These are phyloP conservation scores for Nephila pilipes DNA, from an alignment of 1,140 invertebrate species.

Conservation along the genomic window DNA sequence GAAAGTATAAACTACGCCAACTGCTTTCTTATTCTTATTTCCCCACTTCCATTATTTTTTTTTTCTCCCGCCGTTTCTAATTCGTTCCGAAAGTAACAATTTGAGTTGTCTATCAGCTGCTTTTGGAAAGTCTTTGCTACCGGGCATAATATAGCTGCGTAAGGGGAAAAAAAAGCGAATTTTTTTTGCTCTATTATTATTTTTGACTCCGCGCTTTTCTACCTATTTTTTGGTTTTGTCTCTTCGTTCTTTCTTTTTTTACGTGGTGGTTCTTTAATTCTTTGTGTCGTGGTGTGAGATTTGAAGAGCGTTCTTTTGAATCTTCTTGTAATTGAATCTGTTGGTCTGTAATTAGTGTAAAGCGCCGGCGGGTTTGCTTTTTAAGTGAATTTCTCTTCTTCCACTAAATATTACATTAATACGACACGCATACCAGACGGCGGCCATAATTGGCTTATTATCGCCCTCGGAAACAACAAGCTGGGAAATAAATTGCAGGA, in stretches of 20 bases:
- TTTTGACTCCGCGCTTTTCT: constrained; percentile 48
- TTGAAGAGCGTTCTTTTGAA: constrained; percentile 42
- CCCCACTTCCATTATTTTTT: not conserved
- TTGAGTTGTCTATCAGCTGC: constrained; percentile 61
- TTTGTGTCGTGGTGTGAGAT: constrained; percentile 63
- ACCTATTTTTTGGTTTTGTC: constrained; percentile 43
- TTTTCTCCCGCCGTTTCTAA: constrained; percentile 24
- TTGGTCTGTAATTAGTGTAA: constrained; percentile 66
- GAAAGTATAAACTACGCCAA: constrained; percentile 37
- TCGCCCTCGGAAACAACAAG: not conserved
- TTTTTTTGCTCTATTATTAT: constrained; percentile 14
- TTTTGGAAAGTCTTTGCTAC: constrained; percentile 52
- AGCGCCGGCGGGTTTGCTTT: constrained; percentile 29
- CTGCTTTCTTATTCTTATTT: constrained; percentile 1
- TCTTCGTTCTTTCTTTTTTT: constrained; percentile 24
- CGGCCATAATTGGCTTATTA: not conserved
- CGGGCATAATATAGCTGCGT: constrained; percentile 37
- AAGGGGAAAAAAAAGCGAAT: not conserved
- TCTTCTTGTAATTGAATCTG: constrained; percentile 71
- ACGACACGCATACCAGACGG: not conserved
- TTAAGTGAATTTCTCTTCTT: constrained; percentile 26
- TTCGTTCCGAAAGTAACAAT: constrained; percentile 70
- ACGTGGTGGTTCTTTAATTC: not conserved
- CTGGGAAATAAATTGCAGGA: not conserved
- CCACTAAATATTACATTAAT: constrained; percentile 20